A percentile compares a stretch with the other conserved stretches of the same genome.
These are phyloP conservation scores for Pollachius pollachius DNA, from an alignment of 2,113 vertebrate genomes.

Conservation along the genomic window DNA sequence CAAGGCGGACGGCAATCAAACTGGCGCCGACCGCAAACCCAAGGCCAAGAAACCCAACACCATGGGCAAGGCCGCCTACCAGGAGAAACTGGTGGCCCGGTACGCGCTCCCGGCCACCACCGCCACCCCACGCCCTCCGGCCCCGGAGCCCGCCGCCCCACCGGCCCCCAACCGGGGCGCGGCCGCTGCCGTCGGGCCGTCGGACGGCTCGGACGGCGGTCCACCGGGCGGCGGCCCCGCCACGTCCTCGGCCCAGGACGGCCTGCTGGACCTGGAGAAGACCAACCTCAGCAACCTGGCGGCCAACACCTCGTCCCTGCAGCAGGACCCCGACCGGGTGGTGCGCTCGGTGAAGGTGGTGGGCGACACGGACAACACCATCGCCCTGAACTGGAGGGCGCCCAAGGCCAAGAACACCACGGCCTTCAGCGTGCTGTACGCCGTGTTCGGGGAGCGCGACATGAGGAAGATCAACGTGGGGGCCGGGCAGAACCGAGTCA, in stretches of 20 bases:
- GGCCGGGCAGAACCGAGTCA: slow-evolving; percentile 84
- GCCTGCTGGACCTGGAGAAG: slow-evolving; percentile 69
- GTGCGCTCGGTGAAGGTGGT: slow-evolving; percentile 90
- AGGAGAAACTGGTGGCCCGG: slow-evolving; percentile 82
- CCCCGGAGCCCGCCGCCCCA: slow-evolving; percentile 34
- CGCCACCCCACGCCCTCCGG: slow-evolving; percentile 33
- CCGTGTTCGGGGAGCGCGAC: slow-evolving; percentile 86
- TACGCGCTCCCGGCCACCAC: slow-evolving; percentile 73
- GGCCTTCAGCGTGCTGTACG: slow-evolving; percentile 86
- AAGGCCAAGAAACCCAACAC: slow-evolving; percentile 68
- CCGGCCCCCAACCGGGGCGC: slow-evolving; percentile 34
- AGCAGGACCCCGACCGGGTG: slow-evolving; percentile 76
- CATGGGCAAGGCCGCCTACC: slow-evolving; percentile 80
- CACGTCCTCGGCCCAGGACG: slow-evolving; percentile 53
- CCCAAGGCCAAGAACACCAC: slow-evolving; percentile 84
- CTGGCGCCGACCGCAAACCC: slow-evolving; percentile 53
- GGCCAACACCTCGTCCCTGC: slow-evolving; percentile 74
- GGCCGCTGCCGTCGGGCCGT: slow-evolving; percentile 47
- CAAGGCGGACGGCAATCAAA: slow-evolving; percentile 67
- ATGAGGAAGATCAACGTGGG: slow-evolving; percentile 86
- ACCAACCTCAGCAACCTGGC: slow-evolving; percentile 77
- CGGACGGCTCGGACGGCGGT: slow-evolving; percentile 47
- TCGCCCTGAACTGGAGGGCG: slow-evolving; percentile 87
- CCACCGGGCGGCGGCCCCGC: slow-evolving; percentile 49
- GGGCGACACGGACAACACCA: slow-evolving; percentile 89